These are phyloP conservation scores for Crocodylus rhombifer DNA, from an alignment of 2,797 vertebrate genomes.

Conservation along the genomic window DNA sequence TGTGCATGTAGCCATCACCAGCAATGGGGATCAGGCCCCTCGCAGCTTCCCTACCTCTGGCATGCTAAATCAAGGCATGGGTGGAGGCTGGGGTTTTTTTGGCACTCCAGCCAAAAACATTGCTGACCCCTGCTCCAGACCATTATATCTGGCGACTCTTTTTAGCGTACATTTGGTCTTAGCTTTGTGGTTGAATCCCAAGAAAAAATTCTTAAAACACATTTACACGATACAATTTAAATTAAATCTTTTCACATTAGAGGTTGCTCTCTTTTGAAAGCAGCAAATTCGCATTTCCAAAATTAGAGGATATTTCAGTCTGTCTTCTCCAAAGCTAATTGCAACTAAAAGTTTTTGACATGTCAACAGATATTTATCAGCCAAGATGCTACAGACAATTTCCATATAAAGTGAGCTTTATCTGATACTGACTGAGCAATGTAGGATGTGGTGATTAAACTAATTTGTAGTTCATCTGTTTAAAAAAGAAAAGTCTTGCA, in stretches of 20 bases:
- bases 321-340: not conserved
- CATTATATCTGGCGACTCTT: not conserved
- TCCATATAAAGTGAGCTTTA: not conserved
- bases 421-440: not conserved
- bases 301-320: not conserved
- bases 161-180: not conserved
- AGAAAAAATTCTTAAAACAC: not conserved
- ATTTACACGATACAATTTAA: not conserved
- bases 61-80: too few relatives aligned
- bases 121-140: not conserved
- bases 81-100: too few relatives aligned
- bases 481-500: too few relatives aligned
- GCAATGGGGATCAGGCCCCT: too few relatives aligned
- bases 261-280: not conserved
- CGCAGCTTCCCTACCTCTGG: too few relatives aligned
- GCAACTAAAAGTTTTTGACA: constrained; percentile 9
- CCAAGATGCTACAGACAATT: not conserved
- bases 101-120: too few relatives aligned
- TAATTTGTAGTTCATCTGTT: not conserved
- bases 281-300: not conserved
- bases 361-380: constrained; percentile 27
- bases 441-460: not conserved
- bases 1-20: too few relatives aligned
- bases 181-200: not conserved
- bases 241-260: not conserved